These are phyloP conservation scores for Pandemis corylana DNA, from an alignment of 2,888 invertebrate species.

Conservation along the genomic window DNA sequence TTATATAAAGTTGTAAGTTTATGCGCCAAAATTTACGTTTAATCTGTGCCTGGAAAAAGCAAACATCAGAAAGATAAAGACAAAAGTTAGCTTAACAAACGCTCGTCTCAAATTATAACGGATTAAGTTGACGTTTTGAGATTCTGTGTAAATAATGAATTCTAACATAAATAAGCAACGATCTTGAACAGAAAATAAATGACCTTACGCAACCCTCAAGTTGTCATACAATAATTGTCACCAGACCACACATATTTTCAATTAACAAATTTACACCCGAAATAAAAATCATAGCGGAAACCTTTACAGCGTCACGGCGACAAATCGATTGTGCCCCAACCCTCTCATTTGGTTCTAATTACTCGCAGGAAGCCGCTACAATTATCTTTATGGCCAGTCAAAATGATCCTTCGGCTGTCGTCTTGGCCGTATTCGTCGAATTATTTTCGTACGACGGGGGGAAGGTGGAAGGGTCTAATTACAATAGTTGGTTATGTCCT, in stretches of 20 bases:
- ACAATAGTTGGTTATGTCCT: conserved; percentile 60
- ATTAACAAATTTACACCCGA: conserved; percentile 48
- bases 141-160: too few relatives aligned
- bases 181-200: too few relatives aligned
- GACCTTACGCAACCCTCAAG: not conserved
- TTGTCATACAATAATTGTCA: not conserved
- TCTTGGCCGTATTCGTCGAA: conserved; percentile 45
- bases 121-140: too few relatives aligned
- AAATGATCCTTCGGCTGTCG: conserved; percentile 64
- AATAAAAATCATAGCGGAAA: conserved; percentile 67
- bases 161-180: too few relatives aligned
- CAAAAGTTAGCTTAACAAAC: too few relatives aligned
- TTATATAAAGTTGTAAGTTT: too few relatives aligned
- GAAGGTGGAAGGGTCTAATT: conserved; percentile 48
- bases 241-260: conserved; percentile 41
- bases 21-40: too few relatives aligned
- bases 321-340: conserved; percentile 78
- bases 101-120: too few relatives aligned
- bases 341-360: conserved; percentile 83
- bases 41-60: too few relatives aligned
- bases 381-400: conserved; percentile 75
- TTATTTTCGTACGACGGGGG: conserved; percentile 45
- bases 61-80: too few relatives aligned
- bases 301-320: conserved; percentile 76
- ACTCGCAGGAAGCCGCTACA: conserved; percentile 75